phyloP scores from a whole-genome alignment of 2,888 invertebrate species.

The Minunthozetes semirufus region DNA sequence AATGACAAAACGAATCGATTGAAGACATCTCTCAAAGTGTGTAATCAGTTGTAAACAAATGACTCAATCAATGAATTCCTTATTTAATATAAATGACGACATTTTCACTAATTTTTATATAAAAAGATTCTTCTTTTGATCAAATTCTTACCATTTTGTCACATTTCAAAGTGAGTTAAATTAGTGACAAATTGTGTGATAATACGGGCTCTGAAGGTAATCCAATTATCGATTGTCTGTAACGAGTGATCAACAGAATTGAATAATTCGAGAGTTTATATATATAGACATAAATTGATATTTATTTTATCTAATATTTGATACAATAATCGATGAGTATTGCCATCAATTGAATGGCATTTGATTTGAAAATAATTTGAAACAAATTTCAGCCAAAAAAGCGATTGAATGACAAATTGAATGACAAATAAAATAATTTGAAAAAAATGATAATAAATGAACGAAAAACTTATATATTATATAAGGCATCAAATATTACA shows the following conservation, averaged over 20 bases:
- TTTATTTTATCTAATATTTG: constrained; percentile 15
- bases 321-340: constrained; percentile 22
- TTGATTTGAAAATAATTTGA: not conserved
- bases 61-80: too few relatives aligned
- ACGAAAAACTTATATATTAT: constrained; percentile 14
- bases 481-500: constrained; percentile 28
- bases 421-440: constrained; percentile 26
- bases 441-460: constrained; percentile 14
- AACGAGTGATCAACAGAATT: not conserved
- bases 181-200: too few relatives aligned
- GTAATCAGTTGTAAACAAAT: too few relatives aligned
- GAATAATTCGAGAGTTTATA: too few relatives aligned
- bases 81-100: too few relatives aligned
- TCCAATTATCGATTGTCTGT: too few relatives aligned
- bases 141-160: too few relatives aligned
- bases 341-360: constrained; percentile 15
- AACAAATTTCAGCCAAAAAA: constrained; percentile 25
- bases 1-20: constrained; percentile 8
- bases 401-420: not conserved
- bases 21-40: not conserved
- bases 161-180: too few relatives aligned
- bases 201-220: too few relatives aligned
- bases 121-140: too few relatives aligned
- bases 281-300: constrained; percentile 6
- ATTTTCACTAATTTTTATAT: too few relatives aligned